Evolutionary conservation across 2,113 vertebrate genomes (phyloP).

Genomic region (Jacana jacana): DNA sequence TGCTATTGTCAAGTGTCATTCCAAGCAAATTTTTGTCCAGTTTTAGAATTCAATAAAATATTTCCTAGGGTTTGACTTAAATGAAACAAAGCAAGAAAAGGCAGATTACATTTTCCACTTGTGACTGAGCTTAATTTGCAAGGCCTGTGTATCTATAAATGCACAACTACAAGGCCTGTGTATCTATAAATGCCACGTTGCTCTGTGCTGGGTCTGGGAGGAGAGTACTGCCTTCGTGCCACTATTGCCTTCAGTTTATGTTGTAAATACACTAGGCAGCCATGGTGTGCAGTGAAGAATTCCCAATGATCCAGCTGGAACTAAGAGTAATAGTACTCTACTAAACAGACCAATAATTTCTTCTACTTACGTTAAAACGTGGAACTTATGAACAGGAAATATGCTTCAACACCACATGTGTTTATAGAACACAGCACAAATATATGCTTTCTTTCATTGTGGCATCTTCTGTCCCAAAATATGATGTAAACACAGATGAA

Average conservation of each 20-base stretch:
- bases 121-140: not conserved
- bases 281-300: not conserved
- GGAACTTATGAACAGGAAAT: not conserved
- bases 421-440: not conserved
- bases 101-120: not conserved
- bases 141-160: not conserved
- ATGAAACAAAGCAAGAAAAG: not conserved
- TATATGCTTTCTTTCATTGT: not conserved
- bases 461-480: not conserved
- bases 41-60: not conserved
- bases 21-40: not conserved
- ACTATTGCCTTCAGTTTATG: not conserved
- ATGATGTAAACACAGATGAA: not conserved
- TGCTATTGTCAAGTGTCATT: not conserved
- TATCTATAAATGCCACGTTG: not conserved
- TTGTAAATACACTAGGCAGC: not conserved
- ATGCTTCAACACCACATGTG: accelerated
- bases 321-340: not conserved
- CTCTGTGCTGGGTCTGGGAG: too few relatives aligned
- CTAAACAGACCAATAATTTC: not conserved
- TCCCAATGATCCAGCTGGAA: not conserved
- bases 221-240: not conserved
- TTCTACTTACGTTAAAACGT: not conserved
- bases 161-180: not conserved
- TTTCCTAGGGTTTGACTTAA: not conserved